Base-by-base conservation (phyloP, 1,140 invertebrate species). In the Euwallacea similis region DNA sequence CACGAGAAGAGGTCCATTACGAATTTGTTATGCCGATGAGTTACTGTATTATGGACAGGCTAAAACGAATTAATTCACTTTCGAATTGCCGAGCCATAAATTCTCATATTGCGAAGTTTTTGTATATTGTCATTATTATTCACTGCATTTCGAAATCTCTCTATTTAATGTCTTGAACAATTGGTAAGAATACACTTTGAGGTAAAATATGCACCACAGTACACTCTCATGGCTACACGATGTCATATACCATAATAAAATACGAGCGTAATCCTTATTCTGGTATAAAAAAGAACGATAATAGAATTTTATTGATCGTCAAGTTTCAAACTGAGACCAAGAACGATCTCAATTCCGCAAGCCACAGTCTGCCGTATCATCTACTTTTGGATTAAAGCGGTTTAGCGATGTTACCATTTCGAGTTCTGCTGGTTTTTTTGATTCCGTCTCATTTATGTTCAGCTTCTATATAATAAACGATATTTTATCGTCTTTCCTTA, bases 291-390 rank as follows among this genome's bases (percentile, higher is more conserved):
- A 50, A 50, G 13, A 42, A 41, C 58, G 41, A 60, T 60, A 60
- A 42, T 42, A 60, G 58, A 60, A 42, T 60, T 60, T 60, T 60
- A 60, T 60, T 42, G 58, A 60, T 60, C 58, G 41, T 60, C 7
- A 60, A 60, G 42, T 60, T 60, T 60, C 58, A 60, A 11, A 13
- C 54, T n/a, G n/a, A n/a, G 54, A 60, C 58, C 58, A 60, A 60
- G 42, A 60, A 60, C 58, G 58, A 33, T 60, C 41, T 60, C 9
- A 60, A 42, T 10, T 60, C 54, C 54, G 54, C 54, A 56, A 56
- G 54, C 54, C 54, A n/a, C n/a, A 56, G 21, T 33, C 21, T 33
- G 21, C 21, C 4, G 21, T 33, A 33, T 16, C 54, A 16, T 60
- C 58, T 15, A 33, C 41, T 11, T 60, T 60, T 41, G 58, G 58